A percentile compares a stretch with the other conserved stretches of the same genome.
Conservation (phyloP, 1,140 invertebrate species). For the Akabosia matsudoensis region DNA sequence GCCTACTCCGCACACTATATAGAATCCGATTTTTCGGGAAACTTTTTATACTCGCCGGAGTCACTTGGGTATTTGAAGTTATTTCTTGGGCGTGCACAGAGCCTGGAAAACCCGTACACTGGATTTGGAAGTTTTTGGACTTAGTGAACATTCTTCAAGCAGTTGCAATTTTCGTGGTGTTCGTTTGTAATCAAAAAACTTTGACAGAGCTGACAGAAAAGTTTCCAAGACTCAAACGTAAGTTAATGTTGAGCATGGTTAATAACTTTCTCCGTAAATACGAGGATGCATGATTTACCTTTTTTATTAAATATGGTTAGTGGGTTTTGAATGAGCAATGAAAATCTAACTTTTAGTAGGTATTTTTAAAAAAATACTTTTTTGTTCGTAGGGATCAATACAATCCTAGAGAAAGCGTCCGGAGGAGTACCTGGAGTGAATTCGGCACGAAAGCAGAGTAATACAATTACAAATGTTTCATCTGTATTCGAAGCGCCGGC, state of each 20-base stretch:
- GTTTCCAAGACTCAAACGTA: neutral
- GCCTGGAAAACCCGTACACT: neutral
- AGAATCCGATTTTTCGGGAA: conserved; percentile 10
- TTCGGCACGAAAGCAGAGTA: neutral
- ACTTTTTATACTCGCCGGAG: conserved; percentile 14
- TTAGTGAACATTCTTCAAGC: conserved; percentile 19
- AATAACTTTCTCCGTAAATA: too few species aligned
- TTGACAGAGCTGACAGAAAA: neutral
- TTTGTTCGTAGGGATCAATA: neutral
- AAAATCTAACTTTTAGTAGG: too few species aligned
- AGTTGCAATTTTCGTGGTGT: conserved; percentile 20
- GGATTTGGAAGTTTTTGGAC: conserved; percentile 16
- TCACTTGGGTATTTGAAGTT: conserved; percentile 21
- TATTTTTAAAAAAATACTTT: too few species aligned
- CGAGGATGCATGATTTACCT: neutral
- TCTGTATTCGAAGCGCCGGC: neutral
- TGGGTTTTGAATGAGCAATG: too few species aligned
- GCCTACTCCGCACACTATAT: neutral
- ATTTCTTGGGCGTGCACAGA: conserved; percentile 11
- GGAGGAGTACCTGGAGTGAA: neutral
- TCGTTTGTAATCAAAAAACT: conserved; percentile 9
- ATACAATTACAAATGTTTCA: neutral
- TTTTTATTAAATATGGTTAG: neutral
- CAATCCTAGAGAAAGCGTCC: neutral
- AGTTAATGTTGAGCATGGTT: too few species aligned